These are phyloP conservation scores for Stylophora pistillata DNA, from an alignment of 64 coral and sea anemone genomes.

Conservation along the genomic window DNA sequence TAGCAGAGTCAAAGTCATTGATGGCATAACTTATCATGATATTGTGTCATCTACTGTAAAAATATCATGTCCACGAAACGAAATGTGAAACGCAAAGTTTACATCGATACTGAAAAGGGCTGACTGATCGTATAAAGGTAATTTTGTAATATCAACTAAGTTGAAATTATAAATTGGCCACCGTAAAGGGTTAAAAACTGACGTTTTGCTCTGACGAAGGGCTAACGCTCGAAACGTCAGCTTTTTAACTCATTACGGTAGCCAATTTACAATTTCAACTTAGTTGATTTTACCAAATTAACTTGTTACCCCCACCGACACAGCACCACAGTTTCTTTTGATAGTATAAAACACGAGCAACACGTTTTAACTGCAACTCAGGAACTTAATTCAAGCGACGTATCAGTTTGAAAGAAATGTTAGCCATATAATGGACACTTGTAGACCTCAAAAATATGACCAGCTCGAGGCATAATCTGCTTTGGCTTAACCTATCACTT, in stretches of 20 bases:
- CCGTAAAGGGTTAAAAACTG: too few relatives aligned
- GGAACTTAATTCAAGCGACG: not conserved
- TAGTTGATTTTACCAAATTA: too few relatives aligned
- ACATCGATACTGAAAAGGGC: slow-evolving; percentile 9
- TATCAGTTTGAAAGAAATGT: slow-evolving; percentile 38
- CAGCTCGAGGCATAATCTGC: slow-evolving; percentile 38
- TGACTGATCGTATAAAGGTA: too few relatives aligned
- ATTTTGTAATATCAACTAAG: too few relatives aligned
- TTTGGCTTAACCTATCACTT: slow-evolving; percentile 39
- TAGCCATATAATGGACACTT: slow-evolving; percentile 33
- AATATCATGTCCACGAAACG: not conserved
- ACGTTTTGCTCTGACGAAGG: too few relatives aligned
- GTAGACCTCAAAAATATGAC: slow-evolving; percentile 48
- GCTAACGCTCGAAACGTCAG: too few relatives aligned
- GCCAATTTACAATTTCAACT: too few relatives aligned
- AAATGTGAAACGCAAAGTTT: slow-evolving; percentile 1
- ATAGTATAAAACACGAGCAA: slow-evolving; percentile 11
- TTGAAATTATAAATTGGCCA: too few relatives aligned
- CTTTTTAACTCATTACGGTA: too few relatives aligned
- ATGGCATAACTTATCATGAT: slow-evolving; percentile 30
- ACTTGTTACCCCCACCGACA: too few relatives aligned
- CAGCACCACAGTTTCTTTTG: too few relatives aligned
- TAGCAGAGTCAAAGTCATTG: not conserved
- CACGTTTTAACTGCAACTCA: not conserved
- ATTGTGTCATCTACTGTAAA: slow-evolving; percentile 19